Evolutionary conservation across 1,140 invertebrate species (phyloP), one percentile per base, ranked within the genome.

Genomic region (Panagrolaimus sp.): DNA sequence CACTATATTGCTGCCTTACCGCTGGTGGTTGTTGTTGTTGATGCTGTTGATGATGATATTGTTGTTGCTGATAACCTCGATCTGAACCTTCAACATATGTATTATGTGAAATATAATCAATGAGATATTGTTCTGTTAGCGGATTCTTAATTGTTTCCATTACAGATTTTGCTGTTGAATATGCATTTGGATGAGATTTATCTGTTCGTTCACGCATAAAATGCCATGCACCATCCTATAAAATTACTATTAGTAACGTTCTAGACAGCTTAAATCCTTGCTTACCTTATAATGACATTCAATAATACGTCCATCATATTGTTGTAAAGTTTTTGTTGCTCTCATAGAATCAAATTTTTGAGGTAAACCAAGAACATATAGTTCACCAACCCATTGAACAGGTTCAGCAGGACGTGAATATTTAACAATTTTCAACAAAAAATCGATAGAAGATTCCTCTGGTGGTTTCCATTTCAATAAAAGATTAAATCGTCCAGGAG

Each of bases 381-480:
- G 64, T 31, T 72, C 61, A 7, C 76, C 80, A 16, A 69, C 44
- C n/a, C 69, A 74, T 67, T 77, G 61, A 11, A 73, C 73, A 9
- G 81, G 46, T 48, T 86, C 90, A 89, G 93, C 93, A 72, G 84
- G 79, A 47, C 90, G 88, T 20, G 85, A 84, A 82, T 91, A 88
- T 31, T 84, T 89, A 0, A 87, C 87, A 61, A 98, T 90, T 84
- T 91, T 90, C 14, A 98, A 84, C 78, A 87, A 89, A 84, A 99
- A 99, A 85, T 99, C 96, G 0, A 99, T 89, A 2, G 94, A 96
- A 85, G 98, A 98, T 78, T 92, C 87, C 44, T 89, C 87, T 5
- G 89, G 86, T 0, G 96, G 96, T 85, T 99, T 99, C 96, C 96
- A 99, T 84, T 99, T 99, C 1, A 99, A 84, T 0, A 96, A 91